A percentile compares a stretch with the other conserved stretches of the same genome.
Conservation (phyloP, 1,140 invertebrate genomes). For the Musca vetustissima region DNA sequence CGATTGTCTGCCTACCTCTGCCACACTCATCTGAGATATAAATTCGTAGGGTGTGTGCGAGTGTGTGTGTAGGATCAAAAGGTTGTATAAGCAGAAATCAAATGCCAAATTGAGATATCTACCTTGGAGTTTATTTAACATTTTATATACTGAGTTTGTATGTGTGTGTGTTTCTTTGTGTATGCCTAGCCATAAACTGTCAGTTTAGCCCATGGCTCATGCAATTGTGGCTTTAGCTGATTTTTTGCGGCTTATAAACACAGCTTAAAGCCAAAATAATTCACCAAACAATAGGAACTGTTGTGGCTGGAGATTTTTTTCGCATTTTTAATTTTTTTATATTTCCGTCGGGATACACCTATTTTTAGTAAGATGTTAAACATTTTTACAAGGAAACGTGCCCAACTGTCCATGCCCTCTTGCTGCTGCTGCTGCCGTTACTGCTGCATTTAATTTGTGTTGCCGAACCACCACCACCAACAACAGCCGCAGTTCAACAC, state of each 20-base stretch:
- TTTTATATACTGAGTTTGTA: background rate
- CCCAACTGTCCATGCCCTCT: constrained; percentile 9
- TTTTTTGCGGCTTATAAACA: constrained; percentile 12
- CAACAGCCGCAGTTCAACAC: background rate
- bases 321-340: background rate
- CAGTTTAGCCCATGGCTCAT: background rate
- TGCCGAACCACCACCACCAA: too few relatives aligned
- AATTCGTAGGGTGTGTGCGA: too few relatives aligned
- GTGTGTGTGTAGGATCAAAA: constrained; percentile 12
- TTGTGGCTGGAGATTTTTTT: background rate
- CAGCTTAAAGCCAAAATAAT: constrained; percentile 6
- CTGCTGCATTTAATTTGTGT: background rate
- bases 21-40: too few relatives aligned
- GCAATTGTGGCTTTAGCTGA: background rate
- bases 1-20: too few relatives aligned
- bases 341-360: constrained; percentile 25
- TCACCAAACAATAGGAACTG: constrained; percentile 20
- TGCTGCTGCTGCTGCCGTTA: background rate
- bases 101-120: constrained; percentile 20
- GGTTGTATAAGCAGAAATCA: constrained; percentile 9
- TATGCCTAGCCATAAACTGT: too few relatives aligned
- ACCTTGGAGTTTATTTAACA: constrained; percentile 20
- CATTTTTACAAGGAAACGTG: constrained; percentile 24
- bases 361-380: constrained; percentile 25
- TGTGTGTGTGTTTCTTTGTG: background rate